These are phyloP conservation scores for Drosophila conformis DNA, from an alignment of 2,888 invertebrate species.

Conservation along the genomic window DNA sequence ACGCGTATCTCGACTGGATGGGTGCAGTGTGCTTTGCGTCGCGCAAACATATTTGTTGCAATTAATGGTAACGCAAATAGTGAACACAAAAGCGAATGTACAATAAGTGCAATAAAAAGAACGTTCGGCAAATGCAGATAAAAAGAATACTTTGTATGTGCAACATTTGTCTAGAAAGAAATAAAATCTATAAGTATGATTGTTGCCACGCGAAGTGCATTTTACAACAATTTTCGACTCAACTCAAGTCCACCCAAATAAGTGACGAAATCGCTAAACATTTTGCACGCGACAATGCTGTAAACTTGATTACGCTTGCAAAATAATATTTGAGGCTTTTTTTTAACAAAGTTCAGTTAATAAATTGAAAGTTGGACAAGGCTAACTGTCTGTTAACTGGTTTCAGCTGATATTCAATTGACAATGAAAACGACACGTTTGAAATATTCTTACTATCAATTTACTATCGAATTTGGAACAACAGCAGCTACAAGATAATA, in stretches of 20 bases:
- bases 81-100: constrained; percentile 31
- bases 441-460: constrained; percentile 19
- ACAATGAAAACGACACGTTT: constrained; percentile 12
- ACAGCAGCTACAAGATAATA: background rate
- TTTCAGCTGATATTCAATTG: constrained; percentile 22
- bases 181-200: constrained; percentile 13
- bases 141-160: constrained; percentile 3
- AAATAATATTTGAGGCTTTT: background rate
- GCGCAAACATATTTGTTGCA: constrained; percentile 10
- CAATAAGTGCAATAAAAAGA: constrained; percentile 13
- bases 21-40: constrained; percentile 27
- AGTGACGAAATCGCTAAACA: constrained; percentile 58
- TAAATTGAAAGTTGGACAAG: constrained; percentile 27
- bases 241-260: background rate
- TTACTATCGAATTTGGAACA: background rate
- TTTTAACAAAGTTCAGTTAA: background rate
- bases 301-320: constrained; percentile 15
- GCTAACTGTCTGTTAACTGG: constrained; percentile 31
- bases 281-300: constrained; percentile 48
- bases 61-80: constrained; percentile 32
- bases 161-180: background rate
- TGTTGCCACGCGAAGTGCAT: constrained; percentile 42
- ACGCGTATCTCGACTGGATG: constrained; percentile 37
- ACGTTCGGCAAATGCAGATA: constrained; percentile 8
- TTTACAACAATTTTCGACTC: background rate